Base-by-base conservation (phyloP, 2,797 vertebrate species). In the Falco berigora region DNA sequence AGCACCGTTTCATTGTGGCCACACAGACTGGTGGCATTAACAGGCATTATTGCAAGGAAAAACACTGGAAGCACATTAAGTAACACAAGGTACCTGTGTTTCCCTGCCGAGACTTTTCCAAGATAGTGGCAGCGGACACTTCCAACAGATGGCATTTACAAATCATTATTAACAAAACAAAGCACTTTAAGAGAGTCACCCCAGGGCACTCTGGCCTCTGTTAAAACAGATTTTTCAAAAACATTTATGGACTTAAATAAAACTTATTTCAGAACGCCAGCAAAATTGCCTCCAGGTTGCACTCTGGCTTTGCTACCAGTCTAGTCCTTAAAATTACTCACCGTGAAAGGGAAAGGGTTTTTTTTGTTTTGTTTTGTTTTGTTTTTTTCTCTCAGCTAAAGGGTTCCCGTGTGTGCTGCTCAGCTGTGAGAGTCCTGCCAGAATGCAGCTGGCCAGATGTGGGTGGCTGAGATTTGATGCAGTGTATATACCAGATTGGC, bases 191-290 rank as follows among this genome's bases (percentile, higher is more conserved):
- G 50, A 74, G 77, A 96, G 75, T 89, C 86, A 96, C 88, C 81
- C 72, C 75, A 85, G 93, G 95, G 94, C 92, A 94, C 78, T 32
- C 74, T 94, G 96, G 96, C 93, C 68, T 89, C 86, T 47, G 8
- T 91, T 97, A 72, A 97, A 94, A 93, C 68, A 95, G 92, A 59
- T 90, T 88, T 94, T 89, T 91, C 84, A 93, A 74, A 96, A 92
- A 72, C 95, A 92, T 95, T 96, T 95, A 96, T 92, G 86, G 86
- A 92, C 93, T 94, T 96, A 83, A 91, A 96, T 91, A 94, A 97
- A 97, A 83, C 64, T 89, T 34, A 14, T 92, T 94, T 97, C 73
- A 24, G 84, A 96, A 95, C 0, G 5, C 86, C 75, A 81, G 42
- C 0, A 0, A 97, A 97, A 97, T 97, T 96, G 84, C 84, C 96